Evolutionary conservation across 1,140 invertebrate genomes (phyloP), one percentile per base, ranked within the genome.

Genomic region (Potamilus streckersoni): DNA sequence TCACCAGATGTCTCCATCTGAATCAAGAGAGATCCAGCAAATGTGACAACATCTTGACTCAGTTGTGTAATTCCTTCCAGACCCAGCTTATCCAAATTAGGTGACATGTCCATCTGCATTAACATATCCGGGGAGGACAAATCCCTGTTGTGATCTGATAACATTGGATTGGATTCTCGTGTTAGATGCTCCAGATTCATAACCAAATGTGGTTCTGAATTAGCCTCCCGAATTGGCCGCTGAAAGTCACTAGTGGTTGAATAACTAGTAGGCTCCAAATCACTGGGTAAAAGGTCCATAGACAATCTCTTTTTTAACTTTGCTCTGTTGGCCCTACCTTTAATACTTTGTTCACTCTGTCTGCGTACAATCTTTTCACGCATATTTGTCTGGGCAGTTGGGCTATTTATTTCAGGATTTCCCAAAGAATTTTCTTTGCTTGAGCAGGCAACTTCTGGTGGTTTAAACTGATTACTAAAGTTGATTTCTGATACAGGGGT

Each of bases 151-250:
- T 64, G 66, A 31, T 79, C 82, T 15, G 80, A 80, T 56, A 84
- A 66, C 79, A 84, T 82, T 27, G 84, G 82, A 60, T 86, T 81
- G 14, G 79, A 76, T 38, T 73, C 59, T 66, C 79, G 78, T 27
- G 80, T 71, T 49, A 80, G 58, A 62, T 77, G 77, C 60, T 83
- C 81, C 55, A 79, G 58, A 14, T 75, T 79, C 60, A 83, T 79
- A 15, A 82, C 74, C 69, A 88, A 67, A 27, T 85, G 82, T 0
- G 88, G 87, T 67, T 89, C 88, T 63, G 88, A 88, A 70, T 83
- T 85, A 15, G 83, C 78, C 74, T 82, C 80, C 64, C 86, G 73
- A 56, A 84, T 75, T 65, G 83, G 81, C 74, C 80, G 73, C 38
- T 80, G 72, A 67, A 71, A 76, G 31, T 75, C 78, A 13, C 58